Base-by-base conservation (phyloP, 2,113 vertebrate species). In the Acrocephalus arundinaceus region DNA sequence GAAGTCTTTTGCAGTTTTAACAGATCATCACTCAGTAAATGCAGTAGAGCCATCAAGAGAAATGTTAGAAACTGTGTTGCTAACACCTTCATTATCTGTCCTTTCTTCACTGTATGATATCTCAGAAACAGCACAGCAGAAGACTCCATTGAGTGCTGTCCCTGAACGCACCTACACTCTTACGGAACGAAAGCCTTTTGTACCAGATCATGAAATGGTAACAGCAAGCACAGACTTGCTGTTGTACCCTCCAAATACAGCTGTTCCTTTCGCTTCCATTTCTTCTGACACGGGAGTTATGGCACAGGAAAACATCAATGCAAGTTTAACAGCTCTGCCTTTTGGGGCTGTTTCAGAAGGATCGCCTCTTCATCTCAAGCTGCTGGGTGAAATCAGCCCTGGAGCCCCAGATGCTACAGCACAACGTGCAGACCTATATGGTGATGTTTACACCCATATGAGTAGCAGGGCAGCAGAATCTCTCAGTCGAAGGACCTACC, bases 21-120 rank as follows among this genome's bases (percentile, higher is more conserved):
- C 84, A 33, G 90, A 52, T 72, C 46, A 82, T 73, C 10, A 75
- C 85, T 95, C 95, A 35, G 87, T 59, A 93, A 90, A 93, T 88
- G 81, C 87, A 18, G 65, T 23, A 16, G 94, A 96, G 84, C 87
- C 80, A 85, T 89, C 95, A 70, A 74, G n/a, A 84, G 97, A 93
- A 67, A 59, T 15, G 2, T 77, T 81, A 23, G 93, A 87, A 81
- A 77, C 95, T 30, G 31, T 43, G 31, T 86, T 94, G 43, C 68
- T 88, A 68, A 95, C 96, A 23, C 97, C 97, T 21, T 97, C 92
- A 0, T 76, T 97, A 63, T 94, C 97, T 31, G 22, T 85, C 10
- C 30, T 73, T 72, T 94, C 94, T 75, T 85, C 85, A 9, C 93
- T 22, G 0, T 85, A 91, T 8, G 87, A 31, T 37, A 79, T 95